Conservation (phyloP, 2,797 vertebrate species). For the Echiichthys vipera region DNA sequence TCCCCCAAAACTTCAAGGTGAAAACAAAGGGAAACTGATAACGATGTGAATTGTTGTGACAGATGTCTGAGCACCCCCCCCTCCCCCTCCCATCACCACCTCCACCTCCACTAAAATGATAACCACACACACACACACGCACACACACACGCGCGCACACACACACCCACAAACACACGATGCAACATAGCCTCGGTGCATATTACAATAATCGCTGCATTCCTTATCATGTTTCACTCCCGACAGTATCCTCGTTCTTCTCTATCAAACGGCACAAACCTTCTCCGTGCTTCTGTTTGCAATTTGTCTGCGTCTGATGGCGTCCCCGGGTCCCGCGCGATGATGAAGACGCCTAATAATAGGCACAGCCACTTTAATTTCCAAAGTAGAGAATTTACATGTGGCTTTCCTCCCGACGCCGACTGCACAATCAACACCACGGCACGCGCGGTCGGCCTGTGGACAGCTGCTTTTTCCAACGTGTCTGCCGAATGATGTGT, state of each 20-base stretch:
- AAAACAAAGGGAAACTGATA: constrained; percentile 79
- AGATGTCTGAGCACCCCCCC: constrained; percentile 63
- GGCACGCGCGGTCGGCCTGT: constrained; percentile 21
- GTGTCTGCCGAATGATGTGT: constrained; percentile 13
- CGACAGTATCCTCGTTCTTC: constrained; percentile 29
- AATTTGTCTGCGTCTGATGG: constrained; percentile 18
- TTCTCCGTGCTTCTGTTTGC: not conserved
- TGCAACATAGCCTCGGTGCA: constrained; percentile 29
- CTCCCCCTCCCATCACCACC: constrained; percentile 4
- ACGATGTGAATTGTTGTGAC: constrained; percentile 74
- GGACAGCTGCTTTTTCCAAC: not conserved
- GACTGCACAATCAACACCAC: constrained; percentile 25
- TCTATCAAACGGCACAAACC: constrained; percentile 19
- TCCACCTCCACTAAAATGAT: constrained; percentile 37
- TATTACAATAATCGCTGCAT: constrained; percentile 53
- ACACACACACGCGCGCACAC: constrained; percentile 16
- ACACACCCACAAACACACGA: constrained; percentile 35
- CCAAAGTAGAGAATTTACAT: constrained; percentile 15
- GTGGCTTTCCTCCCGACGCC: not conserved
- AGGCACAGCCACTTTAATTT: constrained; percentile 10
- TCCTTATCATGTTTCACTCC: constrained; percentile 46
- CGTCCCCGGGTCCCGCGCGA: not conserved
- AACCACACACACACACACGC: constrained; percentile 20
- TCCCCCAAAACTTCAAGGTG: constrained; percentile 77
- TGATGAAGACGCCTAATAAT: constrained; percentile 27